phyloP scores from a whole-genome alignment of 2,113 vertebrate species.

The Leucopsar rothschildi region DNA sequence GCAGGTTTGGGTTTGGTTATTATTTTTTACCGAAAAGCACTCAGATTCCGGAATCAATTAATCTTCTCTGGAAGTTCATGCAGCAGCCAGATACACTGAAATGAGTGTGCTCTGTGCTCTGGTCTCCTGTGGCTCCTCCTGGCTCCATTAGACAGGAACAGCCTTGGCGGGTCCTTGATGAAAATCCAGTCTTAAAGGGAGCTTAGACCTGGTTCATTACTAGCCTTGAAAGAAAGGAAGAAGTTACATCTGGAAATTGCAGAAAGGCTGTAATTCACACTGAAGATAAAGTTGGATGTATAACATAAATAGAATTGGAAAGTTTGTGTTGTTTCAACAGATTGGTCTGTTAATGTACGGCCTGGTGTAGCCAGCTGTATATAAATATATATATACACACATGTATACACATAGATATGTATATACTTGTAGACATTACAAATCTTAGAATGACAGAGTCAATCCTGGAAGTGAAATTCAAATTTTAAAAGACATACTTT shows the following conservation, averaged over 20 bases:
- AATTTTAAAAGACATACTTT: background rate
- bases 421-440: background rate
- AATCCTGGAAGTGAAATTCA: background rate
- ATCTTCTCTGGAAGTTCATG: background rate
- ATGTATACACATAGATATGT: background rate
- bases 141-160: background rate
- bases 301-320: slow-evolving; percentile 34
- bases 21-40: background rate
- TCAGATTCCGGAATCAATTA: slow-evolving; percentile 2
- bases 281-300: slow-evolving; percentile 19
- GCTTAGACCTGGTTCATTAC: background rate
- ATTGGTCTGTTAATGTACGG: background rate
- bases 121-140: background rate
- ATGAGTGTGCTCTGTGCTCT: background rate
- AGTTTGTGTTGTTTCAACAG: slow-evolving; percentile 10
- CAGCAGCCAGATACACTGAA: background rate
- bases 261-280: background rate
- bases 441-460: background rate
- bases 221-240: background rate
- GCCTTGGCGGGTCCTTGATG: background rate
- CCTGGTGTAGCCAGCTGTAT: background rate
- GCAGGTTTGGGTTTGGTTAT: background rate
- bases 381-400: background rate
- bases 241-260: slow-evolving; percentile 20
- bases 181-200: background rate